Evolutionary conservation across 2,888 invertebrate genomes (phyloP), one percentile per base, ranked within the genome.

Genomic region (Epirrhoe alternata): DNA sequence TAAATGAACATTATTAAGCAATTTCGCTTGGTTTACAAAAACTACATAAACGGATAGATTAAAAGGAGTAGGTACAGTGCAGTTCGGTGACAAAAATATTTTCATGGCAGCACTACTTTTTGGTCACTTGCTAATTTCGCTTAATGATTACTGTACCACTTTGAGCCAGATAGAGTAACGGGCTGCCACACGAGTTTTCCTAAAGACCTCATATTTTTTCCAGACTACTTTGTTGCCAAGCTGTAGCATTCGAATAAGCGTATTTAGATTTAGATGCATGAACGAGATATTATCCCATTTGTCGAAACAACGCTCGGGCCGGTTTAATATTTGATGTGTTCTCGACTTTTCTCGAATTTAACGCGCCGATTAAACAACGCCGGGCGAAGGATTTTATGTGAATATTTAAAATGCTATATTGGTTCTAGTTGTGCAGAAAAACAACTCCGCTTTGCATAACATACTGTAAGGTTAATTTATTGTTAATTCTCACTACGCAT

Each of bases 281-380:
- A 85, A 80, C 82, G 83, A 82, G 83, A 88, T 89, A 88, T 89
- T 87, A 91, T 90, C 87, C 87, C 84, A 88, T 91, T 91, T 89
- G 84, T 88, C 84, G 87, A 88, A 90, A 89, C 90, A 91, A 87
- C 87, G 87, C 88, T 82, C 85, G 83, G 76, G 83, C 83, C 74
- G 73, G 75, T 86, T 92, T 88, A 91, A 92, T 92, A 92, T 91
- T 92, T 91, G 89, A 92, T 90, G 86, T 88, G 88, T 89, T 91
- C 90, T 90, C 90, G 90, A 91, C 88, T 92, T 92, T 90, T 89
- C 90, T 90, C 87, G 87, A 92, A 92, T 91, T 90, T 90, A 90
- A 91, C 88, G 88, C 86, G 86, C 86, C 91, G 90, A 92, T 91
- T 92, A 92, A 90, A 91, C 89, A 90, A 87, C 87, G 87, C 84